Conservation (phyloP, 2,113 vertebrate genomes). For the Upupa epops region DNA sequence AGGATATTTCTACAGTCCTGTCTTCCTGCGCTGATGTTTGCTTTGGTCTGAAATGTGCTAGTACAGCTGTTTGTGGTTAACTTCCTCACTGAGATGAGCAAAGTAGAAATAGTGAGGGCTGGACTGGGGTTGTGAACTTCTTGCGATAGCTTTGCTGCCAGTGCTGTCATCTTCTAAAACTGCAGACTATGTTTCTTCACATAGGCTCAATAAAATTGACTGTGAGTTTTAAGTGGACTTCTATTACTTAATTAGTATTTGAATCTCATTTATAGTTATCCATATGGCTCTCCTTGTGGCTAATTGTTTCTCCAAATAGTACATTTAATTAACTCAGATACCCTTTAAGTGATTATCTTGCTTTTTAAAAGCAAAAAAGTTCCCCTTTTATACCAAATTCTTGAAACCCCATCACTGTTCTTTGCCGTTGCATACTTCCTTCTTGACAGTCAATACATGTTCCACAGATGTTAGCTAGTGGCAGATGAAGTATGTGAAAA, state of each 20-base stretch:
- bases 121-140: background rate
- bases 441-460: background rate
- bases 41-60: accelerated
- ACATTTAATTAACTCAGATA: background rate
- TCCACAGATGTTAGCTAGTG: background rate
- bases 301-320: background rate
- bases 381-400: background rate
- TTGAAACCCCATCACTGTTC: background rate
- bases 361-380: background rate
- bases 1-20: background rate
- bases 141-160: background rate
- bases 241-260: background rate
- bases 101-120: background rate
- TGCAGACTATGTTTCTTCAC: background rate
- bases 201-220: background rate
- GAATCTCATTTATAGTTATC: background rate
- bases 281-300: background rate
- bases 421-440: background rate
- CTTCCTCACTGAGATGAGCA: background rate
- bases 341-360: background rate
- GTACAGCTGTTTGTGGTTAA: background rate
- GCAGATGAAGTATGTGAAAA: background rate
- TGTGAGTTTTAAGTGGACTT: background rate
- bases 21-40: accelerated
- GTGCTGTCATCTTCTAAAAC: background rate